These are phyloP conservation scores for Scylla paramamosain DNA, from an alignment of 1,140 invertebrate genomes.

Conservation along the genomic window DNA sequence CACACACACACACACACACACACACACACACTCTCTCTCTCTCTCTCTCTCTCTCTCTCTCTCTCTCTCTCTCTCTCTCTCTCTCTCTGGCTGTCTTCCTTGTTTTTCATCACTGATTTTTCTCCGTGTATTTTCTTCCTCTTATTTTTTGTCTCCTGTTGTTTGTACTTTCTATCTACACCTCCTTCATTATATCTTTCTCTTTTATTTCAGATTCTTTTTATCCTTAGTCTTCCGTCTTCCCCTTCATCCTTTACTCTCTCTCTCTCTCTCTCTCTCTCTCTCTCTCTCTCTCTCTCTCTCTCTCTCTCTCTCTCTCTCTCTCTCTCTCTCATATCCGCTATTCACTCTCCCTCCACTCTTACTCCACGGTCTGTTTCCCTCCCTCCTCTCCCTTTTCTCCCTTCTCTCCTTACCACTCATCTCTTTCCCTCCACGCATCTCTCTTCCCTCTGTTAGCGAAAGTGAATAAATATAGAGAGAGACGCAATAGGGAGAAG, in stretches of 20 bases:
- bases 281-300: not conserved
- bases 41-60: constrained; percentile 20
- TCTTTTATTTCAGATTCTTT: not conserved
- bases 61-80: constrained; percentile 9
- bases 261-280: constrained; percentile 11
- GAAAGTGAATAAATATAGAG: too few relatives aligned
- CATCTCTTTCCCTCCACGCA: not conserved
- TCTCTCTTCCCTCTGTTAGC: not conserved
- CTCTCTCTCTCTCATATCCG: not conserved
- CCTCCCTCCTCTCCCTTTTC: not conserved
- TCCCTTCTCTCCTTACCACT: not conserved
- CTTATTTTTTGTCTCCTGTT: not conserved
- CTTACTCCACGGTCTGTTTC: not conserved
- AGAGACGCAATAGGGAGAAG: too few relatives aligned
- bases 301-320: not conserved
- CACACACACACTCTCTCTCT: not conserved
- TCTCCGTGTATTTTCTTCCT: not conserved
- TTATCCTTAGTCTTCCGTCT: not conserved
- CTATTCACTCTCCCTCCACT: not conserved
- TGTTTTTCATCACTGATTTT: too few relatives aligned
- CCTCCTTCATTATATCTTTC: not conserved
- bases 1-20: not conserved
- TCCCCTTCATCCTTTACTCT: not conserved
- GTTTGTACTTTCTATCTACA: not conserved
- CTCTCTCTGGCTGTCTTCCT: too few relatives aligned